These are phyloP conservation scores for Scrobipalpa atriplicella DNA, from an alignment of 2,888 invertebrate genomes.

Conservation along the genomic window DNA sequence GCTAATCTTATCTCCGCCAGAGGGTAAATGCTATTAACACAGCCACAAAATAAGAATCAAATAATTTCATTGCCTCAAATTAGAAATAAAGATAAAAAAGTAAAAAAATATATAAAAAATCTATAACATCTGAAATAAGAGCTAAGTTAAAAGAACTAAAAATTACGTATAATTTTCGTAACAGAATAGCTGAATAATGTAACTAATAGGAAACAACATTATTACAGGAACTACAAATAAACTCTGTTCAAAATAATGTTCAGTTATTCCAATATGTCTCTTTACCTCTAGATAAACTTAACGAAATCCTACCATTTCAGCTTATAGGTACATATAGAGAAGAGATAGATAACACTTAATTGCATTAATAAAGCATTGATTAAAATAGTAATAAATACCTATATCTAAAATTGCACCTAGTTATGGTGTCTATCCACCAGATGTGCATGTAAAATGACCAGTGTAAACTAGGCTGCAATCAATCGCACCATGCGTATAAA, in stretches of 20 bases:
- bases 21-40: constrained; percentile 26
- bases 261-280: too few relatives aligned
- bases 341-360: neutral
- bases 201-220: neutral
- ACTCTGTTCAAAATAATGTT: neutral
- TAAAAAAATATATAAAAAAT: neutral
- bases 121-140: neutral
- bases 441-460: too few relatives aligned
- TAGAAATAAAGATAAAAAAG: constrained; percentile 1
- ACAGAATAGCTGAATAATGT: neutral
- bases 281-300: too few relatives aligned
- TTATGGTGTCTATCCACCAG: neutral
- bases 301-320: too few relatives aligned
- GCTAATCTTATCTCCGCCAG: constrained; percentile 7
- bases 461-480: neutral
- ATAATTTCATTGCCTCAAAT: neutral
- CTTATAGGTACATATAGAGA: too few relatives aligned
- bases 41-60: constrained; percentile 24
- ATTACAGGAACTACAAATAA: neutral
- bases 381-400: neutral
- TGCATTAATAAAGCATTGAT: neutral
- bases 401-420: constrained; percentile 7
- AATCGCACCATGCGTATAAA: too few relatives aligned
- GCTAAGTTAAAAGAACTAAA: neutral
- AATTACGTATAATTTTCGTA: too few relatives aligned